Conservation (phyloP, 2,113 vertebrate genomes). For the Chinchilla lanigera region DNA sequence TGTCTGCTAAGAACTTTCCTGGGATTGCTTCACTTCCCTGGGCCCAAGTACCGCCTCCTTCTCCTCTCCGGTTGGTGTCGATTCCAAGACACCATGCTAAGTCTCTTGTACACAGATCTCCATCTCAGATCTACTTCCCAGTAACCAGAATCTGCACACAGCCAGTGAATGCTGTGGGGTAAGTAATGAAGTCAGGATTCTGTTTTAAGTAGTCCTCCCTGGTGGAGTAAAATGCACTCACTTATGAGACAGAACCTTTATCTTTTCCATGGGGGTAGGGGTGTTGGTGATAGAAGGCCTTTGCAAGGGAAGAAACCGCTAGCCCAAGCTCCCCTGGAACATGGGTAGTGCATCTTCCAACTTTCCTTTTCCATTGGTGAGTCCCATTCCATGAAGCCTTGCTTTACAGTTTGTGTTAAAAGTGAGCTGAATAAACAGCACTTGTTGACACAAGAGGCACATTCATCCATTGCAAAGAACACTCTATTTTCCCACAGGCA, state of each 20-base stretch:
- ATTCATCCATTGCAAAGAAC: neutral
- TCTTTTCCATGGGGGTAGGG: neutral
- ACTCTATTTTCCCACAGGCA: neutral
- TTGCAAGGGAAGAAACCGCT: neutral
- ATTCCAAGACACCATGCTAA: too few species aligned
- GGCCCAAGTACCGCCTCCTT: neutral
- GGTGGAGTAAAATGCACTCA: too few species aligned
- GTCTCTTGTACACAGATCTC: neutral
- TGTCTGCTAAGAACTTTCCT: neutral
- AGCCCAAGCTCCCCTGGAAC: neutral
- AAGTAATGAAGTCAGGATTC: neutral
- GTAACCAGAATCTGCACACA: neutral
- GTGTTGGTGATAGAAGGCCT: neutral
- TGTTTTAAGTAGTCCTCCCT: neutral
- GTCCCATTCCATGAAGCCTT: neutral
- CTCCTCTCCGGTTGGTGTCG: neutral
- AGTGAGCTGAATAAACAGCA: neutral
- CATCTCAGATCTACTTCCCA: neutral
- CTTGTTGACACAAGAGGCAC: neutral
- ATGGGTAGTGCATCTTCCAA: fast-evolving
- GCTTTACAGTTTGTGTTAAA: neutral
- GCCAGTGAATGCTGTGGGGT: neutral
- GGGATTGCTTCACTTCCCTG: too few species aligned
- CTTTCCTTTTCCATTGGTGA: neutral
- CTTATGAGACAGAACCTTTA: neutral